Evolutionary conservation across 2,888 invertebrate species (phyloP).

Genomic region (Dysmachus trigonus): DNA sequence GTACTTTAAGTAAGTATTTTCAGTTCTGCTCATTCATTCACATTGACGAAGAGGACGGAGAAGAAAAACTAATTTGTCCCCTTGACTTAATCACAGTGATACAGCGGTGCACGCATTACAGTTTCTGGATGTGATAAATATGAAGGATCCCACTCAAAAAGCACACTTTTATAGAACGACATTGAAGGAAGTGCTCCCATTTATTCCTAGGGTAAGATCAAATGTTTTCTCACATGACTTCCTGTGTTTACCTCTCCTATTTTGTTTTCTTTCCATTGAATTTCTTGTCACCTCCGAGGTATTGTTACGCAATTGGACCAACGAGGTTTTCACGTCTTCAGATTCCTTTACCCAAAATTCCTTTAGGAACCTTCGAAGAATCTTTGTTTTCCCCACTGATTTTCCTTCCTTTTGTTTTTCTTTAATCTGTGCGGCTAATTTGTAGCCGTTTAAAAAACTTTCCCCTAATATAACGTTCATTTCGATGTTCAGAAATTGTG

Average conservation of each 20-base stretch:
- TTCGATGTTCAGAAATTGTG: constrained; percentile 81
- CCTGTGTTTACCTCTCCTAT: not conserved
- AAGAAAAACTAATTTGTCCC: not conserved
- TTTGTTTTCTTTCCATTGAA: not conserved
- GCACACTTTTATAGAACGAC: constrained; percentile 88
- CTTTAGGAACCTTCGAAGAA: not conserved
- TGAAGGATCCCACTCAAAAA: constrained; percentile 90
- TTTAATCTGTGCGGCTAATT: not conserved
- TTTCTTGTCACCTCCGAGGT: not conserved
- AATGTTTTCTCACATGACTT: constrained; percentile 46
- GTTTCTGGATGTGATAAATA: constrained; percentile 89
- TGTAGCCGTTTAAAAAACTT: not conserved
- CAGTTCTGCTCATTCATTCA: not conserved
- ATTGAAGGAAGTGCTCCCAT: constrained; percentile 85
- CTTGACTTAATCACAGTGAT: constrained; percentile 71
- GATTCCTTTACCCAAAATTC: not conserved
- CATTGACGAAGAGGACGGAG: not conserved
- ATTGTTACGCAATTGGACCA: not conserved
- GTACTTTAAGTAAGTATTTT: constrained; percentile 81
- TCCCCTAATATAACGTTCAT: not conserved
- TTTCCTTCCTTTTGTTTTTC: not conserved
- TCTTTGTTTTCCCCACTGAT: not conserved
- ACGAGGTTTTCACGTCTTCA: not conserved
- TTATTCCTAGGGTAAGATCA: constrained; percentile 83
- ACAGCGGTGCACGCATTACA: constrained; percentile 91